These are phyloP conservation scores for Conus ventricosus DNA, from an alignment of 1,140 invertebrate genomes.

Conservation along the genomic window DNA sequence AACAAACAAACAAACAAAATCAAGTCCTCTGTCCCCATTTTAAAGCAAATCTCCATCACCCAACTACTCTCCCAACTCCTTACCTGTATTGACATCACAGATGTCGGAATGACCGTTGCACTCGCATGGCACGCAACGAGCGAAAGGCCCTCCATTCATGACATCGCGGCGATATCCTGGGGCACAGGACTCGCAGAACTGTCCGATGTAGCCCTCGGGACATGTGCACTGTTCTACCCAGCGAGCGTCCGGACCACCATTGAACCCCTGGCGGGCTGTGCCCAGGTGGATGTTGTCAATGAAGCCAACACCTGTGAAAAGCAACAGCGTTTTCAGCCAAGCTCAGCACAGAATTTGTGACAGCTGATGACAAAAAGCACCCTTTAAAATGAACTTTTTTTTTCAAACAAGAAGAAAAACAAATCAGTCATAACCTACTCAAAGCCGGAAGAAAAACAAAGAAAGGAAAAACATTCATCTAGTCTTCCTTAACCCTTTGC, in stretches of 20 bases:
- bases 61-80: slow-evolving; percentile 28
- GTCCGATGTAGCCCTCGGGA: slow-evolving; percentile 90
- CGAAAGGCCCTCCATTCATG: slow-evolving; percentile 91
- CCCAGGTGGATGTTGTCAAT: slow-evolving; percentile 91
- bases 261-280: slow-evolving; percentile 87
- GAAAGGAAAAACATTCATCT: background rate
- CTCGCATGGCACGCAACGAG: slow-evolving; percentile 94
- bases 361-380: background rate
- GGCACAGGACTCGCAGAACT: slow-evolving; percentile 97
- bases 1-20: no score
- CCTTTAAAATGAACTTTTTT: background rate
- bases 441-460: background rate
- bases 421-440: no score
- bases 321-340: background rate
- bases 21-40: no score
- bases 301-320: slow-evolving; percentile 84
- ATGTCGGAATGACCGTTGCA: slow-evolving; percentile 97
- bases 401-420: background rate
- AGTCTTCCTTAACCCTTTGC: no score
- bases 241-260: slow-evolving; percentile 82
- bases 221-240: slow-evolving; percentile 98
- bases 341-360: background rate
- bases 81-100: slow-evolving; percentile 95
- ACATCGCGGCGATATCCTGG: slow-evolving; percentile 94
- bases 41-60: no score